These are phyloP conservation scores for Chiroxiphia lanceolata DNA, from an alignment of 2,797 vertebrate genomes.

Conservation along the genomic window DNA sequence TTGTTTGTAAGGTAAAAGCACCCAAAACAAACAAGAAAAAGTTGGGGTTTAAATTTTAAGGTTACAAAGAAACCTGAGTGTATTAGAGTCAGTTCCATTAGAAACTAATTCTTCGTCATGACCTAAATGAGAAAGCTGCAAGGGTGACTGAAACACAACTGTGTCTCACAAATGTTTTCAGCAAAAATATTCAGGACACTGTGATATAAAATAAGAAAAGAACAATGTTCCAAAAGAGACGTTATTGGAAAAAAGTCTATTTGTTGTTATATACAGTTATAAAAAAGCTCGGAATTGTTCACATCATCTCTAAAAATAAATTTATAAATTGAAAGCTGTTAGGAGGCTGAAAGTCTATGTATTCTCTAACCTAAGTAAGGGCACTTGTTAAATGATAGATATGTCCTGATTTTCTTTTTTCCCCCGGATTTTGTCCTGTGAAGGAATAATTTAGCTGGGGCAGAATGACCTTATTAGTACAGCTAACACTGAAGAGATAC, in stretches of 20 bases:
- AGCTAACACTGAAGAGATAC: not conserved
- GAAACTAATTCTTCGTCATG: not conserved
- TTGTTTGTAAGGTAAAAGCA: not conserved
- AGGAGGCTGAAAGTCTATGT: not conserved
- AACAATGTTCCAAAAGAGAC: not conserved
- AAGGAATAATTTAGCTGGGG: not conserved
- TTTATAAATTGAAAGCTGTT: not conserved
- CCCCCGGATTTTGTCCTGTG: not conserved
- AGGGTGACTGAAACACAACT: not conserved
- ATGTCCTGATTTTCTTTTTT: not conserved
- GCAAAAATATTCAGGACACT: not conserved
- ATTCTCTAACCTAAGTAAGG: not conserved
- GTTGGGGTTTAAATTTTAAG: not conserved
- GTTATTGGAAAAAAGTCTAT: not conserved
- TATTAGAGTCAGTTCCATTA: not conserved
- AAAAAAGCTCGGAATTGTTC: not conserved
- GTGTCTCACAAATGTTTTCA: not conserved
- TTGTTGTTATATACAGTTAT: not conserved
- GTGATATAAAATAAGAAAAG: not conserved
- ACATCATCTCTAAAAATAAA: not conserved
- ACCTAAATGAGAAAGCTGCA: not conserved
- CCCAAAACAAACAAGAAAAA: not conserved
- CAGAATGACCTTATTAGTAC: not conserved
- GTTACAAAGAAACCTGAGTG: not conserved
- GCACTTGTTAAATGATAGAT: not conserved